Base-by-base conservation (phyloP, 2,888 invertebrate species). In the Trachelus iudaicus region DNA sequence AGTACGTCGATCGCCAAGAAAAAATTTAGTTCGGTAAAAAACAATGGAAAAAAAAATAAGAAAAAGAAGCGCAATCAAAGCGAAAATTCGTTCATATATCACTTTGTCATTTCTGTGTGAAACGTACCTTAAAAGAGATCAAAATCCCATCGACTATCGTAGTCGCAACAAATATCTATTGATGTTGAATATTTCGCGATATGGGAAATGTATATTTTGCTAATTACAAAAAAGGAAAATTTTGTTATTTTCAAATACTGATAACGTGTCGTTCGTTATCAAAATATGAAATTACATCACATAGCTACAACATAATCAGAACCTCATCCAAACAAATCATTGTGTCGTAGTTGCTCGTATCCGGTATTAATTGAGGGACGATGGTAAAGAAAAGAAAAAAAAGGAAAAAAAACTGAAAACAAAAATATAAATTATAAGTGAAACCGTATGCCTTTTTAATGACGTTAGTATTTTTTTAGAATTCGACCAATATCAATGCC, bases 381-480 rank as follows among this genome's bases (percentile, higher is more conserved):
- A 56, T 69, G 73, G 76, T 69, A 80, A 56, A 75, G 75, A 33
- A 76, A 69, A 68, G 30, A 79, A 34, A 76, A 75, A 71, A 69
- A 31, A 11, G 13, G 75, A 73, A 33, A 23, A 79, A 34, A 78
- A 75, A 71, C 30, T 56, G 35, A 75, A 33, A 75, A 73, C 33
- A 56, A 69, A 31, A 34, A 40, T 69, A 11, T 23, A 23, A 30
- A 71, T 69, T 34, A 75, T 71, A 75, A 75, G 30, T 34, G 69
- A 33, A 33, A 76, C 78, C 76, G 80, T 73, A 82, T 85, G 82
- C 83, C 85, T 82, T 81, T 56, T 56, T 56, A 56, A 56, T 76
- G 80, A 84, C 75, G 81, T 82, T 82, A 81, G 81, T 87, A 87
- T 87, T 87, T 87, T 88, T 84, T 86, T 87, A 83, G 75, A 73